Conservation (phyloP, 2,113 vertebrate species). For the Oceanites oceanicus region DNA sequence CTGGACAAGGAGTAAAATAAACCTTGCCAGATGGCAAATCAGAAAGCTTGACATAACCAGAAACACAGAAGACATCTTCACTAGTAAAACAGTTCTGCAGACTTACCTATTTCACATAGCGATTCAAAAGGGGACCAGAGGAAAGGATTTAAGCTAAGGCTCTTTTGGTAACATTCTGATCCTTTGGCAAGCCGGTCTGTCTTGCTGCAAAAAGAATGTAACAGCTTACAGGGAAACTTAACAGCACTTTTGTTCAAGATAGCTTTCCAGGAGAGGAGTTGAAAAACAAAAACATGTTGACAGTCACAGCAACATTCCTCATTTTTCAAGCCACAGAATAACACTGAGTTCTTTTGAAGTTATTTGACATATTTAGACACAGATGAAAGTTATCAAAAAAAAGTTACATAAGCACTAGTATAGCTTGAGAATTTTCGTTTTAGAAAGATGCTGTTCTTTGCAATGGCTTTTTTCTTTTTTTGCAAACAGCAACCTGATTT, state of each 20-base stretch:
- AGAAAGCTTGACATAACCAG: background rate
- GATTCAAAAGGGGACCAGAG: slow-evolving; percentile 98
- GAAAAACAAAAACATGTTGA: background rate
- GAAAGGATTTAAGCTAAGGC: slow-evolving; percentile 97
- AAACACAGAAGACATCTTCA: fast-evolving
- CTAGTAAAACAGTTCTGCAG: background rate
- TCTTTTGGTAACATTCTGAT: slow-evolving; percentile 98
- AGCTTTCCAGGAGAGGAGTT: slow-evolving; percentile 13
- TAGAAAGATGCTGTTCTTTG: background rate
- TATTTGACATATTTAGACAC: background rate
- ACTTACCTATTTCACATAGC: slow-evolving; percentile 96
- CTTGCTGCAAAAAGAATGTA: slow-evolving; percentile 78
- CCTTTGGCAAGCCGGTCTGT: slow-evolving; percentile 94
- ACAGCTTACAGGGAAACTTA: slow-evolving; percentile 26
- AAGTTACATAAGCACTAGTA: background rate
- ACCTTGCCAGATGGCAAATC: background rate
- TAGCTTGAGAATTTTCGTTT: background rate
- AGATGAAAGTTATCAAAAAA: background rate
- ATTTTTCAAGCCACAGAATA: background rate
- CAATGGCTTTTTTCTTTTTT: background rate
- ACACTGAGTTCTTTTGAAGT: background rate
- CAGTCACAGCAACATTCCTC: background rate
- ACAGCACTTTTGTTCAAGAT: slow-evolving; percentile 5
- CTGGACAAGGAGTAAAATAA: background rate
- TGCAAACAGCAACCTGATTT: background rate